Conservation (phyloP, 2,113 vertebrate genomes). For the Spheniscus mendiculus region DNA sequence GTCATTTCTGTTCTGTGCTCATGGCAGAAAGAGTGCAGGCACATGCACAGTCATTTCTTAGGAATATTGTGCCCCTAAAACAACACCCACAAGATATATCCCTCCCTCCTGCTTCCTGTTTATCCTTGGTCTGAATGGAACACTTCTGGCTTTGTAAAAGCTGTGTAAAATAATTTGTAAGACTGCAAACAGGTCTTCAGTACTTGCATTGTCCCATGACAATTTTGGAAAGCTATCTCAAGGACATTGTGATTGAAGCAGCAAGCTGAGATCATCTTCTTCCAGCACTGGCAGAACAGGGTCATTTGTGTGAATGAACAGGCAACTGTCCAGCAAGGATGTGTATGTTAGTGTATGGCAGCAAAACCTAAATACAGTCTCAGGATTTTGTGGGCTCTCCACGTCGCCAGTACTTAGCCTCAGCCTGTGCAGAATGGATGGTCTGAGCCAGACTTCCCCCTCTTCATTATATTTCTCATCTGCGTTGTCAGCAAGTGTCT, state of each 20-base stretch:
- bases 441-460: neutral
- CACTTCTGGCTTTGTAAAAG: neutral
- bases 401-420: neutral
- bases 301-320: neutral
- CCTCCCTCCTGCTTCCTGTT: neutral
- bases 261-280: neutral
- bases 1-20: neutral
- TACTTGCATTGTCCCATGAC: neutral
- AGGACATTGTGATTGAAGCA: neutral
- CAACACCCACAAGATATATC: fast-evolving
- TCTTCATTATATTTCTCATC: neutral
- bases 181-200: neutral
- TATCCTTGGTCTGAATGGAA: neutral
- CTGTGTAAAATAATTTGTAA: neutral
- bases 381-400: neutral
- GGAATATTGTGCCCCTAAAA: neutral
- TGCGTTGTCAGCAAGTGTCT: fast-evolving
- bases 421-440: neutral
- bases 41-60: neutral
- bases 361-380: neutral
- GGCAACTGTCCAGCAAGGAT: neutral
- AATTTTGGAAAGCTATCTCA: neutral
- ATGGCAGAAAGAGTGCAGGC: neutral
- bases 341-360: neutral
- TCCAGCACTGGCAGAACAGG: neutral